A percentile compares a stretch with the other conserved stretches of the same genome.
These are phyloP conservation scores for Branchinecta lindahli DNA, from an alignment of 1,140 invertebrate genomes.

Conservation along the genomic window DNA sequence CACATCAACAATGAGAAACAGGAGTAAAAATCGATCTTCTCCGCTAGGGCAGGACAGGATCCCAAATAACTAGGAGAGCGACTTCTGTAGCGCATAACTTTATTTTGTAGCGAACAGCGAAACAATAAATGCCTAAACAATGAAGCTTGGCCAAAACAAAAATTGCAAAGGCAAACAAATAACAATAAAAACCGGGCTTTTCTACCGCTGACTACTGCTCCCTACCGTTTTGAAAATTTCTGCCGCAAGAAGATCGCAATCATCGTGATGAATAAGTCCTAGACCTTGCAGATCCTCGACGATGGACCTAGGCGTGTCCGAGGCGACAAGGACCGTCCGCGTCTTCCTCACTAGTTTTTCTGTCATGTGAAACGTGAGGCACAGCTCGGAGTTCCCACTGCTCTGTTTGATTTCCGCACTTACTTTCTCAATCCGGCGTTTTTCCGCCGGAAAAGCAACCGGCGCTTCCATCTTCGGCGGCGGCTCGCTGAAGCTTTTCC, in stretches of 20 bases:
- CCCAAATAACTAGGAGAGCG: no score
- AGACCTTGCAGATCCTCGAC: not conserved
- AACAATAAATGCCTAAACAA: no score
- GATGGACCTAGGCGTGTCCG: not conserved
- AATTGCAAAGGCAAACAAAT: no score
- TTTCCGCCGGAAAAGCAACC: not conserved
- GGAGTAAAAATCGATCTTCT: no score
- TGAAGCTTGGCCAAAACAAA: no score
- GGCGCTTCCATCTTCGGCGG: not conserved
- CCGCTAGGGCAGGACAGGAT: no score
- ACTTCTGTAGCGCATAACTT: no score
- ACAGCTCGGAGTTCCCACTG: not conserved
- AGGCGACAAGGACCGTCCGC: not conserved
- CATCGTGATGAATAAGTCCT: not conserved
- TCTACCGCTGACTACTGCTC: no score
- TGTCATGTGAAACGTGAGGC: not conserved
- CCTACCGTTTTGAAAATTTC: not conserved
- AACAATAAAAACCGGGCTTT: no score
- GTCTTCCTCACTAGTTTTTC: not conserved
- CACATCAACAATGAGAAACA: no score
- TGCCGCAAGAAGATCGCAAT: not conserved
- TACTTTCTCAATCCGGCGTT: not conserved
- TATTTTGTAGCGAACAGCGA: no score
- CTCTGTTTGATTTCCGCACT: not conserved
- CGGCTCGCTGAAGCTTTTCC: not conserved